Evolutionary conservation across 1,140 invertebrate species (phyloP).

Genomic region (Drosophila setifemur): DNA sequence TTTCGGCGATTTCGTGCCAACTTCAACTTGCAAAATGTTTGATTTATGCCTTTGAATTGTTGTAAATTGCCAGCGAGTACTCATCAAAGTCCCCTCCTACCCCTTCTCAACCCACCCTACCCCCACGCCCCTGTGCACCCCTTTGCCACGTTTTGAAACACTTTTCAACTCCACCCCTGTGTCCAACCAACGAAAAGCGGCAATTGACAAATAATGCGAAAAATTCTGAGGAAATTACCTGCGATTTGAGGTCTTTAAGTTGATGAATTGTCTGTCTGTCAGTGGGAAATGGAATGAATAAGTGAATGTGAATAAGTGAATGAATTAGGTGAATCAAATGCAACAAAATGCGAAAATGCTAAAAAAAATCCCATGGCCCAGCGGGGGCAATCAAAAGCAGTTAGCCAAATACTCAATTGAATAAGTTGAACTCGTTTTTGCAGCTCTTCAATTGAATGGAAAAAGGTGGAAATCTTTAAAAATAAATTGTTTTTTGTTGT

Average conservation of each 20-base stretch:
- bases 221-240: conserved; percentile 67
- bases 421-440: no score
- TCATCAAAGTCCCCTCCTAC: neutral
- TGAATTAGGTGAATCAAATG: conserved; percentile 10
- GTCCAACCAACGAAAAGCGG: no score
- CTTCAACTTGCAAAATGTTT: conserved; percentile 72
- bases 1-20: conserved; percentile 36
- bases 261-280: conserved; percentile 34
- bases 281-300: neutral
- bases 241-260: conserved; percentile 49
- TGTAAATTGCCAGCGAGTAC: conserved; percentile 56
- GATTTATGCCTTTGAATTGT: conserved; percentile 77
- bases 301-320: neutral
- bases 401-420: neutral
- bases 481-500: no score
- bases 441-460: no score
- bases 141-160: no score
- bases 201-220: conserved; percentile 77
- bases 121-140: neutral
- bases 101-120: neutral
- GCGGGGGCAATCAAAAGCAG: neutral
- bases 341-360: no score
- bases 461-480: no score
- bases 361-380: no score
- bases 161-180: neutral